These are phyloP conservation scores for Hippocampus zosterae DNA, from an alignment of 2,113 vertebrate genomes.

Conservation along the genomic window DNA sequence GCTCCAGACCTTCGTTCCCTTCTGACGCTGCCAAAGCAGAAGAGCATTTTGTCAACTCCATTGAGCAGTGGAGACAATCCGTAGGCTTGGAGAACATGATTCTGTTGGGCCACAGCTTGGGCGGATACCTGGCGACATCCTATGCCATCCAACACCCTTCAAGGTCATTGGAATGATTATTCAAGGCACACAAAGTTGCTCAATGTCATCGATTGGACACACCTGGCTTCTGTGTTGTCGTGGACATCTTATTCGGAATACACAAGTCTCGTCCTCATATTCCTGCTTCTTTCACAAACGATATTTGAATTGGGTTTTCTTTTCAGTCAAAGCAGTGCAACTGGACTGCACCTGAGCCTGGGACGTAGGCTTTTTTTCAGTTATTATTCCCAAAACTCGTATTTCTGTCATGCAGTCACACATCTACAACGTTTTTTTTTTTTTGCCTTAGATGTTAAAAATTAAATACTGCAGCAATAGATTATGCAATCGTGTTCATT, in stretches of 20 bases:
- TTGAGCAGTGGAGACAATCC: conserved; percentile 80
- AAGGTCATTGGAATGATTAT: conserved; percentile 61
- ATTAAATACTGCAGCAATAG: neutral
- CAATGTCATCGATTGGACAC: too few species aligned
- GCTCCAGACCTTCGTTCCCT: conserved; percentile 80
- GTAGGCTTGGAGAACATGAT: conserved; percentile 79
- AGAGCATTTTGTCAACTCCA: conserved; percentile 79
- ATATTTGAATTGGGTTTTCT: neutral
- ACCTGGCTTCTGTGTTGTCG: too few species aligned
- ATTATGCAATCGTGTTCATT: neutral
- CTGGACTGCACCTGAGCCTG: neutral
- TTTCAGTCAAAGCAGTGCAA: neutral
- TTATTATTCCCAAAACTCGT: too few species aligned
- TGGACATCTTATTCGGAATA: neutral
- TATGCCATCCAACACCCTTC: conserved; percentile 80
- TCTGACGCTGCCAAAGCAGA: conserved; percentile 77
- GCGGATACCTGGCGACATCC: conserved; percentile 78
- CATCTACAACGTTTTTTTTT: too few species aligned
- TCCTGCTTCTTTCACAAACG: neutral
- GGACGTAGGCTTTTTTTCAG: too few species aligned
- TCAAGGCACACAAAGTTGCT: too few species aligned
- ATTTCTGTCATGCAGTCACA: too few species aligned
- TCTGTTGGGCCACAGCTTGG: conserved; percentile 80
- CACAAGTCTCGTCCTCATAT: neutral
- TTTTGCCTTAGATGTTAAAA: neutral